A percentile compares a stretch with the other conserved stretches of the same genome.
Conservation (phyloP, 92 coral and sea anemone genomes). For the Actinernus sp. region DNA sequence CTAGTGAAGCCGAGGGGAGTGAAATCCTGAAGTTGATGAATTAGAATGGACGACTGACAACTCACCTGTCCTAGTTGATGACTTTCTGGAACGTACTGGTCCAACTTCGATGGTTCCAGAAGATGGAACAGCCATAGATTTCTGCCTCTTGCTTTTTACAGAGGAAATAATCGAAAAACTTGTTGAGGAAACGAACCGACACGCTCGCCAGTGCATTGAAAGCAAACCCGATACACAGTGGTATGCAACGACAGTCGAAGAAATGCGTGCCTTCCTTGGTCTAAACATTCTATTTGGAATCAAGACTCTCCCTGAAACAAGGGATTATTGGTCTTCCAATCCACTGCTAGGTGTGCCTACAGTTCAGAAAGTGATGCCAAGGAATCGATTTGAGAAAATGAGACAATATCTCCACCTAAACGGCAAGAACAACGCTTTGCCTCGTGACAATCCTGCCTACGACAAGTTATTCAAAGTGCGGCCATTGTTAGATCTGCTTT, state of each 20-base stretch:
- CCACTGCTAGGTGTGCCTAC: slow-evolving; percentile 33
- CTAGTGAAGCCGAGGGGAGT: background rate
- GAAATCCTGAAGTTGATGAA: slow-evolving; percentile 11
- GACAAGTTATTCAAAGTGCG: slow-evolving; percentile 57
- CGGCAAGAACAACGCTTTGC: slow-evolving; percentile 30
- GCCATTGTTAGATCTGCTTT: slow-evolving; percentile 30
- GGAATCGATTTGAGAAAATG: slow-evolving; percentile 43
- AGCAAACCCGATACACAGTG: slow-evolving; percentile 21
- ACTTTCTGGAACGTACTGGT: too few relatives aligned
- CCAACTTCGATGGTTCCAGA: slow-evolving; percentile 15
- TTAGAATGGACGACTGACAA: slow-evolving; percentile 7
- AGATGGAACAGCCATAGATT: too few relatives aligned
- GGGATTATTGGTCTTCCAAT: slow-evolving; percentile 28
- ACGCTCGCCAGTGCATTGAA: slow-evolving; percentile 31
- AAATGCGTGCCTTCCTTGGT: background rate
- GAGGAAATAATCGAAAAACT: slow-evolving; percentile 35
- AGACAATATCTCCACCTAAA: slow-evolving; percentile 48
- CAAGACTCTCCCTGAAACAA: slow-evolving; percentile 26
- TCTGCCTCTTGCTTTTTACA: slow-evolving; percentile 31
- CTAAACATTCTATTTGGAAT: slow-evolving; percentile 1
- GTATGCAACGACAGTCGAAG: background rate
- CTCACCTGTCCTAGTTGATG: too few relatives aligned
- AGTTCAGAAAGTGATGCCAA: slow-evolving; percentile 33
- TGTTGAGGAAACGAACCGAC: slow-evolving; percentile 39
- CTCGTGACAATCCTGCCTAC: slow-evolving; percentile 45